A percentile compares a stretch with the other conserved stretches of the same genome.
These are phyloP conservation scores for Trinorchestia longiramus DNA, from an alignment of 1,140 invertebrate genomes.

Conservation along the genomic window DNA sequence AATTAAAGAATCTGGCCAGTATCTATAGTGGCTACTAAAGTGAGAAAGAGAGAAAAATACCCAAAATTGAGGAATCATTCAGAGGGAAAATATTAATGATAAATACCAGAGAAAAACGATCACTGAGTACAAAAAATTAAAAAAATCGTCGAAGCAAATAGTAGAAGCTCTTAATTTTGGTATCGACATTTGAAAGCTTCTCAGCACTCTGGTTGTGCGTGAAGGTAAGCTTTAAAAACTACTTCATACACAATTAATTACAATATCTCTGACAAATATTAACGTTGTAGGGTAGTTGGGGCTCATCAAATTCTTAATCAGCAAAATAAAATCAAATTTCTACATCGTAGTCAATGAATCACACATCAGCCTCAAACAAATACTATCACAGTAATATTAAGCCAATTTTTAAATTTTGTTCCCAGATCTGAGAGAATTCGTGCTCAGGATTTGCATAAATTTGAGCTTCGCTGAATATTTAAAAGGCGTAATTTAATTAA, in stretches of 20 bases:
- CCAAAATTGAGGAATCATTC: too few relatives aligned
- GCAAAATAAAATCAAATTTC: neutral
- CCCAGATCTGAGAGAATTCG: neutral
- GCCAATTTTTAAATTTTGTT: neutral
- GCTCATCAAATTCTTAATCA: neutral
- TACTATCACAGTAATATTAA: neutral
- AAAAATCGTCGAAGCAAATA: too few relatives aligned
- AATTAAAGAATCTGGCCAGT: too few relatives aligned
- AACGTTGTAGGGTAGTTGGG: neutral
- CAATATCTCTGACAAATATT: neutral
- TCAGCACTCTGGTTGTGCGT: neutral
- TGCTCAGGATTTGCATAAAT: neutral
- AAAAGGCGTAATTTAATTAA: neutral
- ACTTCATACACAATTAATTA: neutral
- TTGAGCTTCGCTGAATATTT: neutral
- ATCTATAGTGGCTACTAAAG: too few relatives aligned
- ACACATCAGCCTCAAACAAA: neutral
- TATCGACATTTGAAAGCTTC: too few relatives aligned
- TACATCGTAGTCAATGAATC: neutral
- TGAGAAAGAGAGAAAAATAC: too few relatives aligned
- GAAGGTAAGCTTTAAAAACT: neutral
- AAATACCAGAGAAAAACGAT: too few relatives aligned
- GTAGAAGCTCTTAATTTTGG: too few relatives aligned
- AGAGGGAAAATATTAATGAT: too few relatives aligned
- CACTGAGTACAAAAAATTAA: too few relatives aligned